Conservation (phyloP, 2,888 invertebrate genomes). For the Xestia c-nigrum region DNA sequence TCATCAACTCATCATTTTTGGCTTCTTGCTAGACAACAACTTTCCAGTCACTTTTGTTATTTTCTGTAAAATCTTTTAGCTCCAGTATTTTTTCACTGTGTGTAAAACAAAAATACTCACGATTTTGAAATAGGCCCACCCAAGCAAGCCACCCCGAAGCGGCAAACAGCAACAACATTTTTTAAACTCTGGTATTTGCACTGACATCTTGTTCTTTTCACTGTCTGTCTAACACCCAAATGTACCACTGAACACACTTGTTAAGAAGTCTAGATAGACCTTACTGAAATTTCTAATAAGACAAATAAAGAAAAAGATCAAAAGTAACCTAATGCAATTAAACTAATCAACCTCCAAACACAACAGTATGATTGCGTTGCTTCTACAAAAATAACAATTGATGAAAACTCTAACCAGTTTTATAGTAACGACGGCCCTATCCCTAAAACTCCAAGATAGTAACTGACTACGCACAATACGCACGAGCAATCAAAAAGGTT, state of each 20-base stretch:
- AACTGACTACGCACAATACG: constrained; percentile 1
- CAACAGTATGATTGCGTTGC: background rate
- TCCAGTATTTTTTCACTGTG: background rate
- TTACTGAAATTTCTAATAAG: background rate
- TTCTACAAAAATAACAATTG: background rate
- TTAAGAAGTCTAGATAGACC: background rate
- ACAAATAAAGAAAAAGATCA: too few species aligned
- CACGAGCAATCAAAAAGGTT: background rate
- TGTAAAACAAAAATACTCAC: constrained; percentile 60
- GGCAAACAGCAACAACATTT: constrained; percentile 63
- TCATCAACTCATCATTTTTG: background rate
- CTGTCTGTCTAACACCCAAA: background rate
- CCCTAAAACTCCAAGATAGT: background rate
- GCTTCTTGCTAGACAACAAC: background rate
- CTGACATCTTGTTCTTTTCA: constrained; percentile 34
- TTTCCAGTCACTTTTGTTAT: background rate
- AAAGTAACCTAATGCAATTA: background rate
- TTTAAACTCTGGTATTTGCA: constrained; percentile 40
- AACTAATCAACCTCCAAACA: background rate
- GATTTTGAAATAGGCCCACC: constrained; percentile 59
- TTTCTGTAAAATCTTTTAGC: background rate
- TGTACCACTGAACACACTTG: background rate
- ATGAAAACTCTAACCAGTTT: background rate
- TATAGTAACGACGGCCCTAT: background rate
- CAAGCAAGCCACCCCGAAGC: constrained; percentile 54